A percentile compares a stretch with the other conserved stretches of the same genome.
Conservation (phyloP, 30 jellyfish, hydroid and myxozoan species). For the Rhopilema esculentum region DNA sequence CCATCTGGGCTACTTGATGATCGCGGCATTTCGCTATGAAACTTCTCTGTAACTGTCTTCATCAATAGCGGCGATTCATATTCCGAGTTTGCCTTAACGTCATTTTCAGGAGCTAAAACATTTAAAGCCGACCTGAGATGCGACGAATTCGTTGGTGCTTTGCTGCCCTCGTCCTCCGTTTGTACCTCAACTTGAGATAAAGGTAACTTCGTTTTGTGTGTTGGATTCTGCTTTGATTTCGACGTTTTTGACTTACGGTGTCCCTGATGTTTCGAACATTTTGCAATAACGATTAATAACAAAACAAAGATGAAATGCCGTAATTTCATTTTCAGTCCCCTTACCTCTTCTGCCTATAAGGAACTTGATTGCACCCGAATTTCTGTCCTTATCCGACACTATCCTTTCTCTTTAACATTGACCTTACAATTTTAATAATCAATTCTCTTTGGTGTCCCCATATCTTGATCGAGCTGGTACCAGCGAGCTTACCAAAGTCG, state of each 20-base stretch:
- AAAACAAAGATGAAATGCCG: neutral
- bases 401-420: neutral
- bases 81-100: constrained; percentile 19
- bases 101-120: constrained; percentile 89
- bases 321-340: neutral
- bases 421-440: neutral
- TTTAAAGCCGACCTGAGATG: constrained; percentile 83
- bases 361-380: neutral
- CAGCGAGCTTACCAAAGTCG: constrained; percentile 41
- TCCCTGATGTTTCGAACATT: constrained; percentile 39
- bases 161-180: constrained; percentile 19
- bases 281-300: neutral
- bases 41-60: constrained; percentile 59
- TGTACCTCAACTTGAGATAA: constrained; percentile 51
- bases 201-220: constrained; percentile 30
- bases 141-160: constrained; percentile 53
- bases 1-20: constrained; percentile 55
- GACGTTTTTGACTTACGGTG: constrained; percentile 27
- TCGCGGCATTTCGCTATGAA: constrained; percentile 58
- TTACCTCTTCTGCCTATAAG: neutral
- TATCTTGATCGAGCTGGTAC: constrained; percentile 76
- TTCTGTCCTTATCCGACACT: neutral
- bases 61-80: constrained; percentile 36
- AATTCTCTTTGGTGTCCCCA: neutral
- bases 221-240: constrained; percentile 3